Base-by-base conservation (phyloP, 2,113 vertebrate species). In the Neomonachus schauinslandi region DNA sequence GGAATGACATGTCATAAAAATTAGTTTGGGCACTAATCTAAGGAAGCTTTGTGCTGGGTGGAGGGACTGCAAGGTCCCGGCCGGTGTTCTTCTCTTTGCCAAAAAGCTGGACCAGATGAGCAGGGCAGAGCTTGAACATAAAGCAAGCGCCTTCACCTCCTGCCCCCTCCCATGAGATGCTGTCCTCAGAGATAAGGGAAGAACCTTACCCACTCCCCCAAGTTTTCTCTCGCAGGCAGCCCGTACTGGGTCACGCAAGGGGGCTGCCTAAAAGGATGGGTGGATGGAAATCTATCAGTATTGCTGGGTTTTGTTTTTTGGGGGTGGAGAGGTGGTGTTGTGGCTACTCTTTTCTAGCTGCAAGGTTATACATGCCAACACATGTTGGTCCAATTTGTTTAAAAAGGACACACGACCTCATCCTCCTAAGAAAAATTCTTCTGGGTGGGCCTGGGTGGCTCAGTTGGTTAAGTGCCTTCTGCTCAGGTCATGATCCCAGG, bases 1-100 rank as follows among this genome's bases (percentile, higher is more conserved):
- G 98, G 98, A 98, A 98, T 96, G 98, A 98, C 98, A 98, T 98
- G 98, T 98, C 98, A 98, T 98, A 98, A 98, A 99, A 98, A 99
- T 98, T 98, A 98, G 96, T 98, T 97, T 98, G 97, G 98, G 98
- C 98, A 97, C 98, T 98, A 98, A 97, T 98, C 96, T 95, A 97
- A 97, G 77, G 97, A 97, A 98, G 98, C 98, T 98, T 95, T 98
- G 95, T 98, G 97, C 94, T 97, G 97, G 97, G 87, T 97, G 12
- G 97, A 97, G 97, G 96, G 97, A 98, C 97, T 97, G 94, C 4
- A 4, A 82, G 89, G 83, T 97, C 94, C 63, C 39, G 0, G 46
- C 82, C 91, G 67, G 80, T 97, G 96, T 97, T 92, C 77, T 97
- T 46, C 95, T 91, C 63, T 95, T 90, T 92, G 84, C 94, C 90